Evolutionary conservation across 2,888 invertebrate genomes (phyloP), one percentile per base, ranked within the genome.

Genomic region (Chaitophorus viminalis): DNA sequence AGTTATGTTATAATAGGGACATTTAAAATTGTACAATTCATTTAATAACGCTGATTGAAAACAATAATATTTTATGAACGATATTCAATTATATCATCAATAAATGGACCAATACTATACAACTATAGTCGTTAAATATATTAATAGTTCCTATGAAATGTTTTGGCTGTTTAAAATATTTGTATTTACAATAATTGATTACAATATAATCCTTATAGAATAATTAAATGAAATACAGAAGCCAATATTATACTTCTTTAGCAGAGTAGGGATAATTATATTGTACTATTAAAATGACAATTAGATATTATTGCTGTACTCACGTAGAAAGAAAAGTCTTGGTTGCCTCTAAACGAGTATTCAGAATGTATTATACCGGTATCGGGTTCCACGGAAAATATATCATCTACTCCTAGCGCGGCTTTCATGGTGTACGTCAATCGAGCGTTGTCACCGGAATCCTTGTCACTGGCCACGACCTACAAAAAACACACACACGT

Each of bases 391-490:
- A 98, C 96, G 89, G 95, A 95, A 92, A 98, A 96, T 91, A 94
- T 94, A 52, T 95, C 95, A 90, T 95, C 95, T 36, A 60, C 52
- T 83, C 95, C 95, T 89, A 94, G 93, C 25, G 96, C 96, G 25
- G 95, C 95, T 91, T 95, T 95, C 81, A 95, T 94, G 90, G 95
- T 94, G 93, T 98, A 98, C 36, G 94, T 94, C 90, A 98, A 94
- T 90, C 95, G 94, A 86, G 96, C 96, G 92, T 98, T 98, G 89
- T 93, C 94, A 17, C 96, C 97, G 85, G 93, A 93, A 92, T 98
- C 98, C 90, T 93, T 93, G 92, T 98, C 98, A 90, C 94, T 94
- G 25, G 98, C 98, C 90, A 95, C 92, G 90, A 97, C 95, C 94
- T 96, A 46, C n/a, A n/a, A n/a, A n/a, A n/a, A n/a, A n/a, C n/a